Percentiles rank a stretch among this genome's conserved stretches.
These are phyloP conservation scores for Galeopterus variegatus DNA, from an alignment of 2,113 vertebrate species.

Conservation along the genomic window DNA sequence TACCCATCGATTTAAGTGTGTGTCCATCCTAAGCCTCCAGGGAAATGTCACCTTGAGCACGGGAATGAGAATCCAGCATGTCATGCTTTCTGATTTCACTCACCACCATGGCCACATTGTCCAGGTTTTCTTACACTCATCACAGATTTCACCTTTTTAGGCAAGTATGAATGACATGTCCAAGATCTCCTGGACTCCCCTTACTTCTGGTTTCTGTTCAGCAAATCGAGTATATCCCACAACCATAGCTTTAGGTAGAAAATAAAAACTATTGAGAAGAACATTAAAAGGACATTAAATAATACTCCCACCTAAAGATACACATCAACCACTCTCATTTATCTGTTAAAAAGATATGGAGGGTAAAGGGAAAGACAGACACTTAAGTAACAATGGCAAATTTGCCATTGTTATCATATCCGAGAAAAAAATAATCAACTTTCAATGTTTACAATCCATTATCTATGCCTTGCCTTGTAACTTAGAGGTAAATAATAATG, in stretches of 20 bases:
- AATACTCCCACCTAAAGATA: too few relatives aligned
- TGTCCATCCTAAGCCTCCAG: not conserved
- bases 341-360: not conserved
- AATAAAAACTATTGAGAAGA: not conserved
- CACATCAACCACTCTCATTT: not conserved
- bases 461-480: not conserved
- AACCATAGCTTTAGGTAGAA: not conserved
- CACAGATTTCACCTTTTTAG: not conserved
- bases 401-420: not conserved
- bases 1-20: too few relatives aligned
- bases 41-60: too few relatives aligned
- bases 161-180: not conserved
- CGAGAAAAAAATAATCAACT: not conserved
- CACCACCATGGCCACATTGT: not conserved
- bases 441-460: not conserved
- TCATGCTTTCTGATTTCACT: not conserved
- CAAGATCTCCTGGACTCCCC: not conserved
- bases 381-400: not conserved
- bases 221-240: not conserved
- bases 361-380: not conserved
- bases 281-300: not conserved
- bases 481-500: not conserved
- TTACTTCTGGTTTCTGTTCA: not conserved
- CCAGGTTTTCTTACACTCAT: not conserved
- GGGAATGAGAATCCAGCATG: fast-evolving